A percentile compares a stretch with the other conserved stretches of the same genome.
Evolutionary conservation across 1,140 invertebrate species (phyloP).

Genomic region (Drosophila parabipectinata): DNA sequence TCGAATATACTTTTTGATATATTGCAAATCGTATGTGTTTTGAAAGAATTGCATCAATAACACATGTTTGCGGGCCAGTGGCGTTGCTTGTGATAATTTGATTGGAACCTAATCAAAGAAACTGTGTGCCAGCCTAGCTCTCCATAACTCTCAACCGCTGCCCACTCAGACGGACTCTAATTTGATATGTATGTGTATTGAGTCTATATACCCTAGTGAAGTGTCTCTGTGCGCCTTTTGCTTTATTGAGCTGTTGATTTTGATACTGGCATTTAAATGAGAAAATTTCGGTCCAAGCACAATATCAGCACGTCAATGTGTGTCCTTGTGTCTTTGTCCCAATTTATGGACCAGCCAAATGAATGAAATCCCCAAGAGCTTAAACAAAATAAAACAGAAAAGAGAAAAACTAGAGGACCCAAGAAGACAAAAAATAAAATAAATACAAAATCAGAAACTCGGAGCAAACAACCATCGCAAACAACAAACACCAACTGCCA

Average conservation of each 20-base stretch:
- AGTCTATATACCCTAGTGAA: not conserved
- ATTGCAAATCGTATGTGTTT: slow-evolving; percentile 47
- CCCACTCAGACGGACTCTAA: slow-evolving; percentile 7
- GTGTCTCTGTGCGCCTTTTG: slow-evolving; percentile 21
- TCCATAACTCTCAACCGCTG: not conserved
- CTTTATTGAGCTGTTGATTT: slow-evolving; percentile 37
- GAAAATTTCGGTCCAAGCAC: slow-evolving; percentile 10
- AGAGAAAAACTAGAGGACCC: not conserved
- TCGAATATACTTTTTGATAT: slow-evolving; percentile 54
- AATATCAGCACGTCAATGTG: slow-evolving; percentile 5
- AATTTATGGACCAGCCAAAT: slow-evolving; percentile 30
- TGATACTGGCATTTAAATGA: slow-evolving; percentile 19
- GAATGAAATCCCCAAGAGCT: slow-evolving; percentile 36
- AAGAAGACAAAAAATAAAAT: slow-evolving; percentile 16
- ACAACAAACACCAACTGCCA: slow-evolving; percentile 5
- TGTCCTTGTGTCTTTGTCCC: slow-evolving; percentile 1
- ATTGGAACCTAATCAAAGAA: slow-evolving; percentile 37
- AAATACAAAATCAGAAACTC: slow-evolving; percentile 32
- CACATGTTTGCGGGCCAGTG: slow-evolving; percentile 45
- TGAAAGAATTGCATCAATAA: slow-evolving; percentile 67
- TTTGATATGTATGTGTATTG: slow-evolving; percentile 21
- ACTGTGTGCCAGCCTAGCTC: not conserved
- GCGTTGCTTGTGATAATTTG: slow-evolving; percentile 36
- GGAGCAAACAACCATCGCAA: slow-evolving; percentile 28
- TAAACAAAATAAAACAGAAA: slow-evolving; percentile 12